Evolutionary conservation across 2,797 vertebrate genomes (phyloP), one percentile per base, ranked within the genome.

Genomic region (Nannoperca australis): DNA sequence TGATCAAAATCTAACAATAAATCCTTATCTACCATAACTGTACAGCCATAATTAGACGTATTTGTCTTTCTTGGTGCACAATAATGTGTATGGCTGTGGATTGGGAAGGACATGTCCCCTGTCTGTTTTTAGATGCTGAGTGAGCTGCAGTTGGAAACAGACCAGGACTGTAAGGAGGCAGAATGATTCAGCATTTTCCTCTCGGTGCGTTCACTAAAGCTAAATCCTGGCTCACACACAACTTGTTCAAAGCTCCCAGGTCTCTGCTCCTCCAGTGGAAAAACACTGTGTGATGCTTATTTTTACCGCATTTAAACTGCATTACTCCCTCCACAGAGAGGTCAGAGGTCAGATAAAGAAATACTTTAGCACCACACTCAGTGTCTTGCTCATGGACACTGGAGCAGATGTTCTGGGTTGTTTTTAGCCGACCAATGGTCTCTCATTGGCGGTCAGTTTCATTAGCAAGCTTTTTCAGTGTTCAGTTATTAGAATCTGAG

Each of bases 121-220:
- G 61, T 74, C 58, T 78, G 70, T 53, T 58, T 78, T 38, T 80
- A 68, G 73, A 85, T 68, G 74, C 68, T 58, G 79, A 77, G 50
- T n/a, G 64, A 66, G 82, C 74, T 79, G 79, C 73, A 77, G 63
- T 71, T 93, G 87, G 90, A 89, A 66, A 34, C 42, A 62, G 60
- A 85, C 82, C 88, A 87, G 55, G 34, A 73, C 86, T 62, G 78
- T 62, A 65, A 83, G 81, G 88, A 89, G 81, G 81, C 81, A 14
- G 1, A 70, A 88, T 89, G 92, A 92, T 76, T 92, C 91, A 92
- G 92, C 92, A 83, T 36, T 92, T 87, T 89, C 58, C 70, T 76
- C 60, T 71, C 7, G 9, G 55, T 81, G 62, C 73, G 69, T 17
- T 79, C 40, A 27, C 79, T 76, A 34, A 78, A 78, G 69, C 68